Evolutionary conservation across 1,140 invertebrate species (phyloP), one percentile per base, ranked within the genome.

Genomic region (Diachasmimorpha longicaudata): DNA sequence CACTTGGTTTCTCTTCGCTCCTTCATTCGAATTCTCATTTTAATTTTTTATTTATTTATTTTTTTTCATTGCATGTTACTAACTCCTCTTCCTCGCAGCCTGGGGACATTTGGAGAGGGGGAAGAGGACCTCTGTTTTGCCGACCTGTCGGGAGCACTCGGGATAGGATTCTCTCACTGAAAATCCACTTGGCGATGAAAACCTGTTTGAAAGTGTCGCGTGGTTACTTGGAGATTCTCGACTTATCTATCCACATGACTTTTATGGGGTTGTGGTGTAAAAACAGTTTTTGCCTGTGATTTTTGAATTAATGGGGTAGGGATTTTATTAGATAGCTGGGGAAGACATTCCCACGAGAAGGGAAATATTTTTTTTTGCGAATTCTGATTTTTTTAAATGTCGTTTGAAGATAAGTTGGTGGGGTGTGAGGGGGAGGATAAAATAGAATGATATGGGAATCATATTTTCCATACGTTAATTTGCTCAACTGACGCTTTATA

Each of bases 191-290:
- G 58, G 58, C 58, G 48, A 63, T 11, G 31, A 10, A 63, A 63
- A 63, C 58, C 58, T 63, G 58, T 63, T 63, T 63, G 14, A 19
- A 63, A 25, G 58, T 63, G 58, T 63, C 58, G 58, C 58, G 58
- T 63, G 58, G 58, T 25, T 13, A 63, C 58, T 63, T 19, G 6
- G 58, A 19, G 58, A 63, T 63, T 63, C 58, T 63, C 58, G 58
- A n/a, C 58, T 63, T 63, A 63, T 63, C 58, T 63, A 63, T 63
- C 23, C 58, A 63, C 58, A 63, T 63, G 58, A 63, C 58, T 63
- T 63, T 63, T 63, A 63, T 63, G 58, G 58, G 58, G 23, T 52
- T 52, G 21, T 14, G 9, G 23, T 63, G 19, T 25, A 25, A 63
- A 25, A 63, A 25, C 14, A 25, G 16, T 63, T 63, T 63, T 63